These are phyloP conservation scores for Bombus difficillimus DNA, from an alignment of 1,140 invertebrate species.

Conservation along the genomic window DNA sequence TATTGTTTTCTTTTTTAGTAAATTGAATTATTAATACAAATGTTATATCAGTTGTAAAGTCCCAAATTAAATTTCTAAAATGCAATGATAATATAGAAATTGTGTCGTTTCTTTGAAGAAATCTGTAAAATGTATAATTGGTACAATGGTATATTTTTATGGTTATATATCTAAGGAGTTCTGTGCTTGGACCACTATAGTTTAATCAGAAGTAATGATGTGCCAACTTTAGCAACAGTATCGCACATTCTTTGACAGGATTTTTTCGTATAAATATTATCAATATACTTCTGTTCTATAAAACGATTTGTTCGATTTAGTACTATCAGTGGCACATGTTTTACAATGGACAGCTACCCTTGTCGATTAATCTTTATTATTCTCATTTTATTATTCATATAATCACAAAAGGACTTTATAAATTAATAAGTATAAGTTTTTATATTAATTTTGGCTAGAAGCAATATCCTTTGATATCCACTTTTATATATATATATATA, in stretches of 20 bases:
- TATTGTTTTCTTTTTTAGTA: conserved; percentile 33
- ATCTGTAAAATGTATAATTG: neutral
- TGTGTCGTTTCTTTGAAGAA: conserved; percentile 27
- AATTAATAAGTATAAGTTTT: conserved; percentile 19
- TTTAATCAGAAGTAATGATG: neutral
- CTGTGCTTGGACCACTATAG: neutral
- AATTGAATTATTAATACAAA: conserved; percentile 39
- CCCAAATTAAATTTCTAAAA: conserved; percentile 21
- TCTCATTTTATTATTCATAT: neutral
- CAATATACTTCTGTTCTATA: neutral
- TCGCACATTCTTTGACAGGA: neutral
- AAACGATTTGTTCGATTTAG: neutral
- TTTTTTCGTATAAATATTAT: neutral
- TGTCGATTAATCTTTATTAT: neutral
- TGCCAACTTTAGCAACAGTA: neutral
- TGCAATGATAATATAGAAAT: neutral
- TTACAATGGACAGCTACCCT: neutral
- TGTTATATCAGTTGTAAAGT: conserved; percentile 22
- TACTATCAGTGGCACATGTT: conserved; percentile 26
- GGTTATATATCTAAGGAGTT: neutral
- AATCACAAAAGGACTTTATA: conserved; percentile 26
- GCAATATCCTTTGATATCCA: conserved; percentile 25
- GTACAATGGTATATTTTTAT: neutral
- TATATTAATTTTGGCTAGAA: conserved; percentile 47
- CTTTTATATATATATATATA: neutral